Conservation (phyloP, 2,113 vertebrate genomes). For the Oncorhynchus mykiss region DNA sequence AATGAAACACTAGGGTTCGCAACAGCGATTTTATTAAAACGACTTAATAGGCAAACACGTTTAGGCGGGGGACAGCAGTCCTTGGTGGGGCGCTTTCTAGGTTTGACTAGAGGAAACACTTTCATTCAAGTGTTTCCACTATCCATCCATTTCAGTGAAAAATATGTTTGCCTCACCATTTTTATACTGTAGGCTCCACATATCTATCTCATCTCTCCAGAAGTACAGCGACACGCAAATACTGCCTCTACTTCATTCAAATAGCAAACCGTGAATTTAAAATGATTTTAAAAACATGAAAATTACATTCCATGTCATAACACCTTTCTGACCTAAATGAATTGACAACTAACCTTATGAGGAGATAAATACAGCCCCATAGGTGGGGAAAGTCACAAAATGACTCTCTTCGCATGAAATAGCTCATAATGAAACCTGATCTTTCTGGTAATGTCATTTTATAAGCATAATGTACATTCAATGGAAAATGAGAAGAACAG, state of each 20-base stretch:
- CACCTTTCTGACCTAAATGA: neutral
- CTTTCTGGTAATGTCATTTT: constrained; percentile 25
- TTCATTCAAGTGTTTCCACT: constrained; percentile 36
- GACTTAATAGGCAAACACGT: too few species aligned
- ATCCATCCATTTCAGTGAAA: constrained; percentile 44
- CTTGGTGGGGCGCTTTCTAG: too few species aligned
- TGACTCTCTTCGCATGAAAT: neutral
- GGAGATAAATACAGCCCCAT: constrained; percentile 26
- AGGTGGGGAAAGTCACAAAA: constrained; percentile 44
- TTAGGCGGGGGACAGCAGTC: too few species aligned
- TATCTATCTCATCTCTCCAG: too few species aligned
- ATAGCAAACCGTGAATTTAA: neutral
- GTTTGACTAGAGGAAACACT: too few species aligned
- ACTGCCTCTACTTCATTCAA: neutral
- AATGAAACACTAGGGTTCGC: too few species aligned
- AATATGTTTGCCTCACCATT: neutral
- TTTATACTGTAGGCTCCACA: neutral
- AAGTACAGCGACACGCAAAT: neutral
- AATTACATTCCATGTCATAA: neutral
- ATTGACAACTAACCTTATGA: neutral
- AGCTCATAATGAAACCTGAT: constrained; percentile 45
- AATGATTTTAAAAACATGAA: neutral
- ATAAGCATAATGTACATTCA: constrained; percentile 28
- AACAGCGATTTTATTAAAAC: too few species aligned
- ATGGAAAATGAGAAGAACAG: constrained; percentile 24